Conservation (phyloP, 2,888 invertebrate species). For the Andricus quercusramuli region DNA sequence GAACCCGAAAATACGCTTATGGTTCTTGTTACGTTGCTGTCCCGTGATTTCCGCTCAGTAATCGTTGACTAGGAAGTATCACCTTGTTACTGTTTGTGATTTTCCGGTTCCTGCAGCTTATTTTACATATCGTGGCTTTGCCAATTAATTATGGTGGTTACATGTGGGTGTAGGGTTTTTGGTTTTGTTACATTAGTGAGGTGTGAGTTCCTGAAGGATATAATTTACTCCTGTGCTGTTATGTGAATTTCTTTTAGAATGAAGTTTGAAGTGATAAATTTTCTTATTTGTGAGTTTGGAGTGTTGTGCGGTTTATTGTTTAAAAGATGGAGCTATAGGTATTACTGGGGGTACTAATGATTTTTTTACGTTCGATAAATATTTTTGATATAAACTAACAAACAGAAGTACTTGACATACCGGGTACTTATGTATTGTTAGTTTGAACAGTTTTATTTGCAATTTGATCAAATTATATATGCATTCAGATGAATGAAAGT, state of each 20-base stretch:
- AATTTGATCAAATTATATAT: too few relatives aligned
- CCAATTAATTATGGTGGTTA: background rate
- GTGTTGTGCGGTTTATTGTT: background rate
- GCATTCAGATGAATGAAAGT: too few relatives aligned
- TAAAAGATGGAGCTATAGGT: background rate
- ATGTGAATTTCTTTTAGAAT: background rate
- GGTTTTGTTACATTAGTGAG: background rate
- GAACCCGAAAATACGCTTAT: conserved; percentile 73
- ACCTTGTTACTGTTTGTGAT: background rate
- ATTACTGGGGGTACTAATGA: background rate
- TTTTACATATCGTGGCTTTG: background rate
- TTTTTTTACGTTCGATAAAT: background rate
- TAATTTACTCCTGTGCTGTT: background rate
- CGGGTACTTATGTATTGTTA: too few relatives aligned
- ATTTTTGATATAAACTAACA: too few relatives aligned
- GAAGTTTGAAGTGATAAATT: background rate
- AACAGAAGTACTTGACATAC: too few relatives aligned
- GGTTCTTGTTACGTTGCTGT: conserved; percentile 42
- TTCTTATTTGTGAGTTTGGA: background rate
- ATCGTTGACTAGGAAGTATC: background rate
- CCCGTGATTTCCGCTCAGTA: conserved; percentile 23
- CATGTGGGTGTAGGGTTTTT: background rate
- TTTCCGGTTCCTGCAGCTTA: background rate
- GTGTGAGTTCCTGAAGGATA: background rate
- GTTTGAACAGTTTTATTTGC: too few relatives aligned